Percentiles rank a stretch among this genome's conserved stretches.
Conservation (phyloP, 1,140 invertebrate genomes). For the Drosophila ogumai region DNA sequence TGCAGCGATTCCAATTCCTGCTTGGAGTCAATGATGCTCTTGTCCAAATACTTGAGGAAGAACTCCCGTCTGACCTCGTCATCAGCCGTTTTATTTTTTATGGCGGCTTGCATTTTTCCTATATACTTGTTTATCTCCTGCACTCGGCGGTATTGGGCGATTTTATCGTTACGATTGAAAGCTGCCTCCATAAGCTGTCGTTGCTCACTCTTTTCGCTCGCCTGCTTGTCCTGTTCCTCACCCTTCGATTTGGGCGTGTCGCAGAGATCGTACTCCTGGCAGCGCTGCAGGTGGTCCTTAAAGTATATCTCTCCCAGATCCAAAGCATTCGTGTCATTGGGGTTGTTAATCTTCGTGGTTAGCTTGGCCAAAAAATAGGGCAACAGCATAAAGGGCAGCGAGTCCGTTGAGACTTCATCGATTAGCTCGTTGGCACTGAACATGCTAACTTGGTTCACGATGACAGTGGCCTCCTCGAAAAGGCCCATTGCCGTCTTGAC, state of each 20-base stretch:
- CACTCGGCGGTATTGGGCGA: constrained; percentile 91
- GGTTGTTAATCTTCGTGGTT: constrained; percentile 87
- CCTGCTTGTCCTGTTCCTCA: constrained; percentile 18
- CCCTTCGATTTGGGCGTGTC: constrained; percentile 80
- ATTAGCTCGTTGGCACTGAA: constrained; percentile 95
- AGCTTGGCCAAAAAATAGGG: constrained; percentile 93
- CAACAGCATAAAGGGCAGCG: constrained; percentile 93
- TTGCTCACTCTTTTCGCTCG: constrained; percentile 61
- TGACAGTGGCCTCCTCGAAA: constrained; percentile 91
- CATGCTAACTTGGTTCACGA: constrained; percentile 91
- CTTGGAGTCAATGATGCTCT: constrained; percentile 90
- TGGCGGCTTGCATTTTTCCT: constrained; percentile 87
- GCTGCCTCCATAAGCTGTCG: constrained; percentile 84
- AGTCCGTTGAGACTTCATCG: constrained; percentile 93
- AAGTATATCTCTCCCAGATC: constrained; percentile 93
- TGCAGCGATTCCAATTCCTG: constrained; percentile 92
- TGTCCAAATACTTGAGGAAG: constrained; percentile 91
- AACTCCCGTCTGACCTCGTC: constrained; percentile 94
- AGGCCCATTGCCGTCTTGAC: constrained; percentile 89
- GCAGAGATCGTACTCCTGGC: constrained; percentile 91
- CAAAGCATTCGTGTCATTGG: constrained; percentile 89
- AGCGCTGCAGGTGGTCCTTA: constrained; percentile 92
- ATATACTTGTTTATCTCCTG: constrained; percentile 92
- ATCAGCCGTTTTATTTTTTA: constrained; percentile 89
- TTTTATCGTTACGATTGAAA: constrained; percentile 89